Base-by-base conservation (phyloP, 1,140 invertebrate genomes). In the Ceratoteleas bidentatus region DNA sequence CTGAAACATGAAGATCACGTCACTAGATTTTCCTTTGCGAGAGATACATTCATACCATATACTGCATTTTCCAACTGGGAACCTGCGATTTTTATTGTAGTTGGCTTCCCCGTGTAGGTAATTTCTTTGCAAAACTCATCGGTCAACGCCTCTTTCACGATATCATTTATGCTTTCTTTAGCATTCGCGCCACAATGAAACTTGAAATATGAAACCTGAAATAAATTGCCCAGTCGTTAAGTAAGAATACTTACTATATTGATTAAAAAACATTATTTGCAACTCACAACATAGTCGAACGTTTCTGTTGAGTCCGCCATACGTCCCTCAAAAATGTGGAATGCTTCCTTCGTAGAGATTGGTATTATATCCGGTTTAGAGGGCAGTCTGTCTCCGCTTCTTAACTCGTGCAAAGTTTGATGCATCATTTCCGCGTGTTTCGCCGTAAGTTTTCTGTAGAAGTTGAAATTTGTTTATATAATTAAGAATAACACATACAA, bases 81-180 rank as follows among this genome's bases (percentile, higher is more conserved):
- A 9, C 10, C 36, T 11, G 10, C 10, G 36, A 40, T 40, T 40
- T 40, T 40, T 40, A 40, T 40, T 40, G 36, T 40, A 11, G 7
- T 40, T 6, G 36, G 36, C 36, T 45, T 45, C 43, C 43, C 43
- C 1, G 43, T n/a, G 43, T 45, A 45, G 6, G 43, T 45, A 45
- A 45, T 6, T n/a, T 45, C 5, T 45, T 45, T 45, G n/a, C 43
- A 45, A 45, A 45, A 45, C n/a, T 45, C 43, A 45, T 45, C 43
- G 43, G 43, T 45, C 10, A 45, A 45, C 11, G 13, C n/a, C n/a
- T 45, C 43, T 45, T 45, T 45, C 10, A 45, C 6, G 11, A 45
- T 45, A n/a, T 45, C 43, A 13, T 45, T 45, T 13, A 45, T 13
- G 13, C 43, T 45, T 45, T 45, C 43, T 13, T 45, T 45, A 11